Conservation (phyloP, 2,113 vertebrate genomes). For the Candoia aspera region DNA sequence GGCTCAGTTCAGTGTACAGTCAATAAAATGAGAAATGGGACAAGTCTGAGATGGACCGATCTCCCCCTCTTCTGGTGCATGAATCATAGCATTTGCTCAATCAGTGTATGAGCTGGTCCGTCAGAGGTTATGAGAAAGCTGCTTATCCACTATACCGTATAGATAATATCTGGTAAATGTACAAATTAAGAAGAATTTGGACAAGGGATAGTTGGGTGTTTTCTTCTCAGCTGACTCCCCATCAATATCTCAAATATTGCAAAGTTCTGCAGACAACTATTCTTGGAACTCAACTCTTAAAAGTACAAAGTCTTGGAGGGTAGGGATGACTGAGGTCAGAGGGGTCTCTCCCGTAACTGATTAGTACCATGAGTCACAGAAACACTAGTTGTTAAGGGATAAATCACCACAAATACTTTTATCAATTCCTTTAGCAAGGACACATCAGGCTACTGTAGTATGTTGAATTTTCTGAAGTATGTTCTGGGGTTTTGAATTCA, state of each 20-base stretch:
- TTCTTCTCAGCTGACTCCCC: not conserved
- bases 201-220: not conserved
- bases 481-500: slow-evolving; percentile 28
- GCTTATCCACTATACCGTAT: not conserved
- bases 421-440: slow-evolving; percentile 58
- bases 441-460: slow-evolving; percentile 31
- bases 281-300: slow-evolving; percentile 54
- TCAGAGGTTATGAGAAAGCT: not conserved
- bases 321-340: not conserved
- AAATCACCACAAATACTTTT: slow-evolving; percentile 66
- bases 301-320: slow-evolving; percentile 37
- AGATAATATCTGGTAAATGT: not conserved
- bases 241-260: not conserved
- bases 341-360: slow-evolving; percentile 62
- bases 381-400: slow-evolving; percentile 48
- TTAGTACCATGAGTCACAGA: slow-evolving; percentile 62
- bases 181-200: not conserved
- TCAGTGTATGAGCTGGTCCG: no score
- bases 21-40: no score
- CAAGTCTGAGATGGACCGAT: no score
- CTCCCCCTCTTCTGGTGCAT: no score
- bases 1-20: no score
- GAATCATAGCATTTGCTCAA: no score
- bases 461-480: slow-evolving; percentile 52
- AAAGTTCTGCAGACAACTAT: slow-evolving; percentile 36